Evolutionary conservation across 2,113 vertebrate species (phyloP).

Genomic region (Ciconia maguari): DNA sequence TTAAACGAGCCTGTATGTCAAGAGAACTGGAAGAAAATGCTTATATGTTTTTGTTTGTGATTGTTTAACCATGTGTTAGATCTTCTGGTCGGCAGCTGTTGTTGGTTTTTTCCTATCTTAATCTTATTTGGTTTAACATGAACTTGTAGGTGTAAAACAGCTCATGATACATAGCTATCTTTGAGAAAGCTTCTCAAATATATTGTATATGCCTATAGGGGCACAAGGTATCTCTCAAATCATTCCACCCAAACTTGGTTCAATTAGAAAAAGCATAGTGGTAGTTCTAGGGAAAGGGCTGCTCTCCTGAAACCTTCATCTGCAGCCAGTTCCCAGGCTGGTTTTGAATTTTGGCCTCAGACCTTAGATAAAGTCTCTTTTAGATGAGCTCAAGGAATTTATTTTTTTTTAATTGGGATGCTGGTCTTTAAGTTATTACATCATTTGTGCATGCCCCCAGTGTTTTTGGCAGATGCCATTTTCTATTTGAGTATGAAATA

Average conservation of each 20-base stretch:
- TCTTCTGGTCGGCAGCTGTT: not conserved
- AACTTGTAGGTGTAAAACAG: not conserved
- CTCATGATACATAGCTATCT: accelerated
- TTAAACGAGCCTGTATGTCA: not conserved
- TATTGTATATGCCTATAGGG: not conserved
- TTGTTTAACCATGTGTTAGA: not conserved
- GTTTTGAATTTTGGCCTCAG: not conserved
- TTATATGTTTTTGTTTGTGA: not conserved
- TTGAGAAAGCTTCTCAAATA: not conserved
- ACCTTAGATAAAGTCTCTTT: not conserved
- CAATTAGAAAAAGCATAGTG: not conserved
- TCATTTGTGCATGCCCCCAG: not conserved
- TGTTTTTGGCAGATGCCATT: not conserved
- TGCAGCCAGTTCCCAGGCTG: not conserved
- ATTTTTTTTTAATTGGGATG: not conserved
- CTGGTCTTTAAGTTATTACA: not conserved
- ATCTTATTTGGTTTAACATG: not conserved
- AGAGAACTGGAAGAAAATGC: not conserved
- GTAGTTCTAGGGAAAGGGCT: not conserved
- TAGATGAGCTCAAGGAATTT: not conserved
- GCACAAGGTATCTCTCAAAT: not conserved
- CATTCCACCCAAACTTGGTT: not conserved
- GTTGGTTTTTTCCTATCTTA: not conserved
- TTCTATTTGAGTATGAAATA: not conserved
- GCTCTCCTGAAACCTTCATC: not conserved